Conservation (phyloP, 2,797 vertebrate genomes). For the Poecilia picta region DNA sequence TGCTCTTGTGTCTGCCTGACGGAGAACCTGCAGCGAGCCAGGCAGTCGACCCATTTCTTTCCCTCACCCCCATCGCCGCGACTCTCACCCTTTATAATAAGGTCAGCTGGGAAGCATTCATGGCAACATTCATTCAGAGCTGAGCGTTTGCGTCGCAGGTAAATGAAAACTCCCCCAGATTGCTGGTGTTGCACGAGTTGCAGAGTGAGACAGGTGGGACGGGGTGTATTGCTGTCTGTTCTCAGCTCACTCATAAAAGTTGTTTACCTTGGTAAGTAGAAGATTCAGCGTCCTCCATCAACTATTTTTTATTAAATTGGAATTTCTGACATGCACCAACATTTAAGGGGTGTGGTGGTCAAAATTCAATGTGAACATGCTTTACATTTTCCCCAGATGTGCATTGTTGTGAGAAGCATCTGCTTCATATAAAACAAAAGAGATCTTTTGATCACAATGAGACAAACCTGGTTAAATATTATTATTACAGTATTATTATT, state of each 20-base stretch:
- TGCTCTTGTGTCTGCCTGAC: constrained; percentile 61
- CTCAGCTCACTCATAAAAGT: constrained; percentile 34
- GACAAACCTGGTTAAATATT: no score
- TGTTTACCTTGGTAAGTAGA: constrained; percentile 30
- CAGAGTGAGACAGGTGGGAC: constrained; percentile 30
- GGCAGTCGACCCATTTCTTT: constrained; percentile 51
- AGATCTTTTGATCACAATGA: no score
- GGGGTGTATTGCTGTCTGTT: constrained; percentile 39
- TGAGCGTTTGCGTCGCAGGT: constrained; percentile 55
- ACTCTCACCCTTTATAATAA: constrained; percentile 72
- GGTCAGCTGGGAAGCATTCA: constrained; percentile 77
- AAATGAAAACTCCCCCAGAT: constrained; percentile 57
- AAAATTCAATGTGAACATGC: background rate
- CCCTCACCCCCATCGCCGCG: constrained; percentile 18
- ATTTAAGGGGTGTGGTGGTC: background rate
- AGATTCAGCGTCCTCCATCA: constrained; percentile 14
- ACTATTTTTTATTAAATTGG: constrained; percentile 9
- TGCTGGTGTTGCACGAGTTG: constrained; percentile 25
- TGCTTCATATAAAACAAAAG: no score
- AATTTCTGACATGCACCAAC: constrained; percentile 22
- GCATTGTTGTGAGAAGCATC: background rate
- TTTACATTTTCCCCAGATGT: constrained; percentile 10
- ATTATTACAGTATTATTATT: no score
- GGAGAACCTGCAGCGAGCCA: constrained; percentile 63
- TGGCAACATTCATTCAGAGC: constrained; percentile 54